Percentiles rank a stretch among this genome's conserved stretches.
phyloP scores from a whole-genome alignment of 2,888 invertebrate genomes.

The Busseola fusca region DNA sequence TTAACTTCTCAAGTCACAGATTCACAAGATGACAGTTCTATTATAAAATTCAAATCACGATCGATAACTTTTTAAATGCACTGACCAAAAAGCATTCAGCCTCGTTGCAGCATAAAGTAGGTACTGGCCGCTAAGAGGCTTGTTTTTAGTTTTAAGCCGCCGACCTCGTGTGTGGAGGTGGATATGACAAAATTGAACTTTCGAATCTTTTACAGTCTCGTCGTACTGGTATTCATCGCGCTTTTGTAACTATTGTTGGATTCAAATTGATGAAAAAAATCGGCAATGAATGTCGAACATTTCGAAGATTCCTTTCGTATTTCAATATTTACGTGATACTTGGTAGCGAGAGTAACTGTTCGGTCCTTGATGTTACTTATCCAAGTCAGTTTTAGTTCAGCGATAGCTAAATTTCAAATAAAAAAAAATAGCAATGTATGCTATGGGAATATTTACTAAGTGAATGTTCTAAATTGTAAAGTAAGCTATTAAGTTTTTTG shows the following conservation, averaged over 20 bases:
- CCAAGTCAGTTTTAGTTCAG: slow-evolving; percentile 34
- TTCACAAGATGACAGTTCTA: slow-evolving; percentile 50
- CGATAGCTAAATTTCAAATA: neutral
- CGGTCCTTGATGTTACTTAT: slow-evolving; percentile 42
- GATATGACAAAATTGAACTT: slow-evolving; percentile 52
- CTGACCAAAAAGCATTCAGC: slow-evolving; percentile 54
- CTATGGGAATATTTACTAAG: slow-evolving; percentile 46
- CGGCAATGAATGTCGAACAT: slow-evolving; percentile 20
- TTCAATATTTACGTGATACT: neutral
- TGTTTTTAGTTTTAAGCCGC: slow-evolving; percentile 74
- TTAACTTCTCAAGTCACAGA: slow-evolving; percentile 47
- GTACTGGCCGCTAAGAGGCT: slow-evolving; percentile 71
- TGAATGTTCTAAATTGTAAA: slow-evolving; percentile 47
- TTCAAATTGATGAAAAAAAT: neutral
- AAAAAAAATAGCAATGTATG: slow-evolving; percentile 45
- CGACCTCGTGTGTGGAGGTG: slow-evolving; percentile 67
- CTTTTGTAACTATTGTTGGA: neutral
- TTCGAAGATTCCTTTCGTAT: rapidly evolving
- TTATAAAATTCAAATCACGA: slow-evolving; percentile 48
- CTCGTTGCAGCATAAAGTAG: slow-evolving; percentile 63
- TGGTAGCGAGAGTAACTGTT: slow-evolving; percentile 36
- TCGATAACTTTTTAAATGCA: slow-evolving; percentile 53
- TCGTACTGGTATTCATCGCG: slow-evolving; percentile 10
- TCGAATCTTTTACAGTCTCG: slow-evolving; percentile 27
- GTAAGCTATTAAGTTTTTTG: slow-evolving; percentile 30